Evolutionary conservation across 2,888 invertebrate species (phyloP), one percentile per base, ranked within the genome.

Genomic region (Pseudanteris insignis): DNA sequence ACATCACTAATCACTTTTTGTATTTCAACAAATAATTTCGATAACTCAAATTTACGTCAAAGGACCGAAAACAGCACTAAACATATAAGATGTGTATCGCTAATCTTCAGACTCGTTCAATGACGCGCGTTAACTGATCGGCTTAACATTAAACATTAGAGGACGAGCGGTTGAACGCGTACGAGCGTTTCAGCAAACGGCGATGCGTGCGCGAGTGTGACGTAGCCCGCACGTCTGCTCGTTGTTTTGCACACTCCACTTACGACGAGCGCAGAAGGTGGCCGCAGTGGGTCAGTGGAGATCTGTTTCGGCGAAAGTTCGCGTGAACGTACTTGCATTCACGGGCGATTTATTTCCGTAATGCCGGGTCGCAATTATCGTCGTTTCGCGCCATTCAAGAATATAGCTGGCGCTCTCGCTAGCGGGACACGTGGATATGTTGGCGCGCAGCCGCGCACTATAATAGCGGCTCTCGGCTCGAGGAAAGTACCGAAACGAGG

Each of bases 261-360:
- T 63, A 48, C 50, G 53, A 36, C 44, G 25, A 24, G 43, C 8
- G 21, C 32, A 9, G 53, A 41, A 41, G 48, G 54, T 41, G 60
- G 38, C 63, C 65, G 62, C 53, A 71, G 70, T 72, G 70, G 69
- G 71, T 73, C 70, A 71, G 69, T 69, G 66, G 68, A 61, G 66
- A 70, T 69, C 62, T 67, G 68, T 72, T 72, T 72, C 64, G 72
- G 72, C 70, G 72, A 72, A 71, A 73, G 72, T 73, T 63, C 38
- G 53, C 60, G 43, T 51, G 63, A 53, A 57, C 37, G 61, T 36
- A 40, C 33, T 55, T 51, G 53, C 57, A 57, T 64, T 64, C 30
- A 53, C 57, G 18, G 32, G 48, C 51, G 55, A 50, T 58, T 54
- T 60, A 53, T 54, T 64, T 61, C 57, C 58, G 53, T 25, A 46